Evolutionary conservation across 2,888 invertebrate species (phyloP), one percentile per base, ranked within the genome.

Genomic region (Lepidochitona cinerea): DNA sequence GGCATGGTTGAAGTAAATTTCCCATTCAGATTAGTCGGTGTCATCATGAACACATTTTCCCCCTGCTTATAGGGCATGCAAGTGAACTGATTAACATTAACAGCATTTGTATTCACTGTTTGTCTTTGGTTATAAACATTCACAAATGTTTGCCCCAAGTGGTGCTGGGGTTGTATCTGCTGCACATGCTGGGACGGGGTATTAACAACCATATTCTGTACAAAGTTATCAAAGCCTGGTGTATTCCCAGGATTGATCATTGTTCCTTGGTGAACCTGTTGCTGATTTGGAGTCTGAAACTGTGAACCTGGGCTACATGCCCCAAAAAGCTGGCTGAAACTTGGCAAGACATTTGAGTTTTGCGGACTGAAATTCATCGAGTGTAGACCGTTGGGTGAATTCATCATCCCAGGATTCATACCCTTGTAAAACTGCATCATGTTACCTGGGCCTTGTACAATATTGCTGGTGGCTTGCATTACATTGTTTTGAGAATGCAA

Each of bases 311-410:
- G 7, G 29, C 32, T 59, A 29, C 29, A 32, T 23, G 12, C 29
- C 5, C 66, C 66, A 66, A 66, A 66, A 18, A 66, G 26, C 66
- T 66, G 66, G 18, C 35, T 29, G 26, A 66, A 66, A 35, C 66
- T 66, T 36, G 66, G 66, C 66, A 66, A 37, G 37, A 66, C 37
- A 66, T 66, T 66, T 1, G 66, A 35, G 37, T 14, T 35, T 12
- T 66, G 66, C 2, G 66, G 35, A 29, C 32, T 59, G 29, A 59
- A 59, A 59, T 59, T 59, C 32, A 59, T 59, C 26, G 29, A 23
- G 14, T 18, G 59, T 32, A 59, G 14, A 9, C 32, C 32, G 29
- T 59, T 59, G 18, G 59, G 59, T 59, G 59, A 59, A 26, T 59
- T 59, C 14, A 59, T 59, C 59, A 59, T 59, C 29, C 59, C 59